phyloP scores from a whole-genome alignment of 2,888 invertebrate genomes.

The Scaptomyza reducta region DNA sequence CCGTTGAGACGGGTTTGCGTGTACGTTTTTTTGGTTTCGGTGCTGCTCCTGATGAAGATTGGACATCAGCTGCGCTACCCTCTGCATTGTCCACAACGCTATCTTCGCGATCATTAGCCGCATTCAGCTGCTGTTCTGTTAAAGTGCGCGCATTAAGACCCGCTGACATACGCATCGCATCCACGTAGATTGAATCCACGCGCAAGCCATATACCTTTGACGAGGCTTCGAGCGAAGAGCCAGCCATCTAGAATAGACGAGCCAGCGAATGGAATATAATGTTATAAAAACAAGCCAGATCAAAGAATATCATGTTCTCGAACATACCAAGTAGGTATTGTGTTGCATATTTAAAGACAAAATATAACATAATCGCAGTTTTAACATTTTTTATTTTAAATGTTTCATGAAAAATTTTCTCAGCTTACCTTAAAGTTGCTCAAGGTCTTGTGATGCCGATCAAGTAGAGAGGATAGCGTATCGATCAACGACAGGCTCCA shows the following conservation, averaged over 20 bases:
- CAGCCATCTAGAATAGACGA: conserved; percentile 88
- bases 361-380: background rate
- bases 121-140: conserved; percentile 62
- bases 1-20: conserved; percentile 77
- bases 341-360: background rate
- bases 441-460: conserved; percentile 88
- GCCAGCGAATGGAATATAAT: conserved; percentile 64
- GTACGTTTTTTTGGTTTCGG: conserved; percentile 76
- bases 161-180: conserved; percentile 91
- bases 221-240: conserved; percentile 94
- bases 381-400: background rate
- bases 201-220: conserved; percentile 94
- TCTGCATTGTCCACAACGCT: conserved; percentile 47
- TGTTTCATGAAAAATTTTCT: background rate
- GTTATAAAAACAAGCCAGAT: background rate
- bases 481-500: conserved; percentile 95
- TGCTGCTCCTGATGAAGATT: conserved; percentile 43
- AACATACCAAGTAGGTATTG: too few relatives aligned
- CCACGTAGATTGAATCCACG: conserved; percentile 93
- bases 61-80: conserved; percentile 47
- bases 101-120: conserved; percentile 67
- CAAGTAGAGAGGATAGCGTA: conserved; percentile 91
- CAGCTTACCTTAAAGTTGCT: conserved; percentile 88
- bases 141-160: conserved; percentile 84
- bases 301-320: background rate